These are phyloP conservation scores for Channallabes apus DNA, from an alignment of 2,797 vertebrate genomes.

Conservation along the genomic window DNA sequence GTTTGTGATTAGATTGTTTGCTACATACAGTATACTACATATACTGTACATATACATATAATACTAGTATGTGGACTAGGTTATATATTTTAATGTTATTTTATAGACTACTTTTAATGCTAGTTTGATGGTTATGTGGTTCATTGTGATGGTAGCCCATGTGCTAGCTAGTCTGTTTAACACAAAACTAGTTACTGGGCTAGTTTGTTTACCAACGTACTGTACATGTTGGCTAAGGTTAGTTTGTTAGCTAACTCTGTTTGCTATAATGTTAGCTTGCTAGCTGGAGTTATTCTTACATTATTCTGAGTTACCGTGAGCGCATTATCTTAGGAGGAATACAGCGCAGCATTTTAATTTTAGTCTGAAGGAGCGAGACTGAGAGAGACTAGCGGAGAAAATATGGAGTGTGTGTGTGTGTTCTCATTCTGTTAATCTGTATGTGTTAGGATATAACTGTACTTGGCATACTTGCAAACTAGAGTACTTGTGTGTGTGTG, in stretches of 20 bases:
- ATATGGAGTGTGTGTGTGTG: background rate
- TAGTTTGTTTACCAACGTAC: background rate
- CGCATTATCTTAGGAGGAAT: background rate
- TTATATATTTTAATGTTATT: background rate
- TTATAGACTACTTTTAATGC: background rate
- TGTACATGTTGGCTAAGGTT: background rate
- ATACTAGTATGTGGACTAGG: background rate
- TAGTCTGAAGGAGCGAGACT: background rate
- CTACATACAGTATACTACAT: too few species aligned
- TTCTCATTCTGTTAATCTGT: background rate
- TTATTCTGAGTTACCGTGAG: background rate
- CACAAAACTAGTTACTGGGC: background rate
- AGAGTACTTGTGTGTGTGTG: background rate
- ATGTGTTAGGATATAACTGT: background rate
- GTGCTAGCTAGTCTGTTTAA: background rate
- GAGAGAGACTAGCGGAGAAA: background rate
- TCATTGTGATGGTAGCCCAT: background rate
- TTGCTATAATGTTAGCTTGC: background rate
- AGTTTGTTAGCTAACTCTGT: background rate
- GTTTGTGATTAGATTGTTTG: too few species aligned
- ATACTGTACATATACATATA: background rate
- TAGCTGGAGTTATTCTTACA: background rate
- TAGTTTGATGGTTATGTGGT: background rate
- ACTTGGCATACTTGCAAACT: background rate
- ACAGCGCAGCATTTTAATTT: background rate